Conservation (phyloP, 2,888 invertebrate species). For the Cistogaster globosa region DNA sequence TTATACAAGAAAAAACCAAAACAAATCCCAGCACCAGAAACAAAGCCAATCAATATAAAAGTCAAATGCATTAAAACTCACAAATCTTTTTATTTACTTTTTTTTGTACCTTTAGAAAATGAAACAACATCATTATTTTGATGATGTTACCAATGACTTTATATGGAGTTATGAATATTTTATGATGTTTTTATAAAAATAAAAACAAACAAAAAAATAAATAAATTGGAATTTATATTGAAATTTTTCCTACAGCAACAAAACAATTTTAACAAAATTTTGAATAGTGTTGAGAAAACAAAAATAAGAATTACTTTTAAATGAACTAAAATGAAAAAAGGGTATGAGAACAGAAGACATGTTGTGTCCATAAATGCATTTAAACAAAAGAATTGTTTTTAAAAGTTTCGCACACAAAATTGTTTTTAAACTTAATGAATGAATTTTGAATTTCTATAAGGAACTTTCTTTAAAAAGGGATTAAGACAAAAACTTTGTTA, state of each 20-base stretch:
- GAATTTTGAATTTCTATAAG: neutral
- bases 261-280: neutral
- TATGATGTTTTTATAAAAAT: slow-evolving; percentile 15
- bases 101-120: slow-evolving; percentile 2
- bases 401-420: slow-evolving; percentile 23
- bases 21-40: slow-evolving; percentile 20
- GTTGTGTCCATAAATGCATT: neutral
- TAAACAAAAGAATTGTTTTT: slow-evolving; percentile 27
- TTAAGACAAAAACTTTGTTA: no score
- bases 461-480: neutral
- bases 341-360: neutral
- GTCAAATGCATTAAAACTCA: slow-evolving; percentile 62
- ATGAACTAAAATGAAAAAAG: neutral
- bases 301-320: neutral
- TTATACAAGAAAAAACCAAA: neutral
- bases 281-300: slow-evolving; percentile 27
- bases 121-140: slow-evolving; percentile 71
- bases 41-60: slow-evolving; percentile 61
- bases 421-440: slow-evolving; percentile 35
- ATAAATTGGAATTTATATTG: slow-evolving; percentile 61
- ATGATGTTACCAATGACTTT: slow-evolving; percentile 69
- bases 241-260: neutral
- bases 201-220: neutral
- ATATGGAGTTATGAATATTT: slow-evolving; percentile 70
- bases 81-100: slow-evolving; percentile 21